Conservation (phyloP, 2,113 vertebrate genomes). For the Urocitellus parryii region DNA sequence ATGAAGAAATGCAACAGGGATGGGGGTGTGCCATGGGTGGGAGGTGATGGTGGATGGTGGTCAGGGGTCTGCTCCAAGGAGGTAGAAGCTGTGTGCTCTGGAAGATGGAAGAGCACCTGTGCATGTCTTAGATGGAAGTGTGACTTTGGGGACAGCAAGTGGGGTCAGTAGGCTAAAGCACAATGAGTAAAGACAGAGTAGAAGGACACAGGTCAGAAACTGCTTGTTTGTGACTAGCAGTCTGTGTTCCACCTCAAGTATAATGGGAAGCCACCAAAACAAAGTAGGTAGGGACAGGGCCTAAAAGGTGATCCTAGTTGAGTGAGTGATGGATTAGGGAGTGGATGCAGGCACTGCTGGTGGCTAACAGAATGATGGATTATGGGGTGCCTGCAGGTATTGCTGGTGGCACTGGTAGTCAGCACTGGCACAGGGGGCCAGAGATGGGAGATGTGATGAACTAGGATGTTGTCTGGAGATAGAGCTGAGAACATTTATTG, state of each 20-base stretch:
- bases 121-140: not conserved
- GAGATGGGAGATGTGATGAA: not conserved
- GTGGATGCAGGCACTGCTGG: no score
- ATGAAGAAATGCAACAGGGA: not conserved
- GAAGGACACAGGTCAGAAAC: not conserved
- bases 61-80: not conserved
- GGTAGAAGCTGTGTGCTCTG: accelerated
- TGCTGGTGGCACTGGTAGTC: not conserved
- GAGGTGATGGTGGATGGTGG: not conserved
- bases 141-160: not conserved
- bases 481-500: not conserved
- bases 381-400: no score
- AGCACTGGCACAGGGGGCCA: not conserved
- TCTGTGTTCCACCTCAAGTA: not conserved
- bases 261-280: not conserved
- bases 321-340: not conserved
- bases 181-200: accelerated
- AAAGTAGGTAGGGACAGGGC: not conserved
- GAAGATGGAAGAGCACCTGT: not conserved
- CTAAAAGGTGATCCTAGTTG: not conserved
- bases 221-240: not conserved
- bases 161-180: accelerated
- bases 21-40: accelerated
- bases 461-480: no score
- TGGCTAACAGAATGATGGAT: not conserved